phyloP scores from a whole-genome alignment of 2,797 vertebrate species.

The Oreonectes daqikongensis region DNA sequence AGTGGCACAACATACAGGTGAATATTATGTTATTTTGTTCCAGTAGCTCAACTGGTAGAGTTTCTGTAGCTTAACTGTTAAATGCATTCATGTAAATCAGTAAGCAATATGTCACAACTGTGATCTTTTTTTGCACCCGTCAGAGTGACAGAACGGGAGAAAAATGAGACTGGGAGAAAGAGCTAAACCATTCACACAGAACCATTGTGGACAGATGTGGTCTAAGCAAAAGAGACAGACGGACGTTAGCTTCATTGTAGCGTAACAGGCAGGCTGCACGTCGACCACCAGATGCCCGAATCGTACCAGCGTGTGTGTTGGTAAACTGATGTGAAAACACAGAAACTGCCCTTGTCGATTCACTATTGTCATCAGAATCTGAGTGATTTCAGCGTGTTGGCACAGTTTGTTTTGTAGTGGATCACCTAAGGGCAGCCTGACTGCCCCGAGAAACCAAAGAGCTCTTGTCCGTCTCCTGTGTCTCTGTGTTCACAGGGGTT shows the following conservation, averaged over 20 bases:
- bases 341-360: not conserved
- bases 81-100: not conserved
- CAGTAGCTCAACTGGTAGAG: not conserved
- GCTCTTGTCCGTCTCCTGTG: conserved; percentile 23
- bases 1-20: too few species aligned
- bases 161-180: conserved; percentile 6
- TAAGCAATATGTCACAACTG: conserved; percentile 9
- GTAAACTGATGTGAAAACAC: conserved; percentile 19
- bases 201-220: conserved; percentile 21
- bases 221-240: conserved; percentile 20
- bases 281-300: not conserved
- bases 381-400: conserved; percentile 23
- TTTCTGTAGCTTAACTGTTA: not conserved
- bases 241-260: conserved; percentile 11
- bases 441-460: conserved; percentile 3
- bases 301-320: not conserved
- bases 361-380: conserved; percentile 1
- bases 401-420: conserved; percentile 23
- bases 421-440: conserved; percentile 9
- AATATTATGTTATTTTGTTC: not conserved
- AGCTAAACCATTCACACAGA: conserved; percentile 11
- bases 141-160: conserved; percentile 21
- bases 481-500: conserved; percentile 19
- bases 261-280: conserved; percentile 19
- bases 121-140: conserved; percentile 26